phyloP scores from a whole-genome alignment of 2,113 vertebrate species.

The Sinocyclocheilus anophthalmus region DNA sequence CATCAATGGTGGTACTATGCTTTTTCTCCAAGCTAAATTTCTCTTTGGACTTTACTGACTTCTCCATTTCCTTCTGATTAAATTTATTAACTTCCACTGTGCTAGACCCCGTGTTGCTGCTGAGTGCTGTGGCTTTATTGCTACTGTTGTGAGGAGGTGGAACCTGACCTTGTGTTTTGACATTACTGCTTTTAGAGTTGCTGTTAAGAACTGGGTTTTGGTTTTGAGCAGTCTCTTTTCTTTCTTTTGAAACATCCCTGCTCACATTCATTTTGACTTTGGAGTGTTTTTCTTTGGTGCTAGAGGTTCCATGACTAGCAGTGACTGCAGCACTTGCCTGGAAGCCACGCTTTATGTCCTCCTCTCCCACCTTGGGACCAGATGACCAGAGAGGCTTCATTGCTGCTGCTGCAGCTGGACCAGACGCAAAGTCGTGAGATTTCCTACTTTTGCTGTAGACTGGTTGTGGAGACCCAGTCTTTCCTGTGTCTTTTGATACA shows the following conservation, averaged over 20 bases:
- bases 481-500: slow-evolving; percentile 79
- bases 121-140: slow-evolving; percentile 63
- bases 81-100: slow-evolving; percentile 69
- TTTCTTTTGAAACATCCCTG: slow-evolving; percentile 75
- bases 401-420: slow-evolving; percentile 60
- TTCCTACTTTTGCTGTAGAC: slow-evolving; percentile 71
- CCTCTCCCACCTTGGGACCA: slow-evolving; percentile 65
- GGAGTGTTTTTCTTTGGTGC: slow-evolving; percentile 76
- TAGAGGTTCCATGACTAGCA: slow-evolving; percentile 58
- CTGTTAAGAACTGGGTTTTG: slow-evolving; percentile 70
- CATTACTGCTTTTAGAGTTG: slow-evolving; percentile 66
- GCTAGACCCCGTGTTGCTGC: slow-evolving; percentile 68
- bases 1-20: slow-evolving; percentile 70
- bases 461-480: slow-evolving; percentile 65
- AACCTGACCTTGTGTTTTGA: slow-evolving; percentile 51
- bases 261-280: slow-evolving; percentile 70
- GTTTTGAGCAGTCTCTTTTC: slow-evolving; percentile 70
- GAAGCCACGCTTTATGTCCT: slow-evolving; percentile 69
- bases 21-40: slow-evolving; percentile 70
- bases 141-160: slow-evolving; percentile 68
- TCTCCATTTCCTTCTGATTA: slow-evolving; percentile 74
- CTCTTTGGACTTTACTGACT: slow-evolving; percentile 74
- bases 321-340: slow-evolving; percentile 57
- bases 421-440: slow-evolving; percentile 69
- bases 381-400: slow-evolving; percentile 71